Evolutionary conservation across 2,113 vertebrate species (phyloP).

Genomic region (Pachypanchax playfairii): DNA sequence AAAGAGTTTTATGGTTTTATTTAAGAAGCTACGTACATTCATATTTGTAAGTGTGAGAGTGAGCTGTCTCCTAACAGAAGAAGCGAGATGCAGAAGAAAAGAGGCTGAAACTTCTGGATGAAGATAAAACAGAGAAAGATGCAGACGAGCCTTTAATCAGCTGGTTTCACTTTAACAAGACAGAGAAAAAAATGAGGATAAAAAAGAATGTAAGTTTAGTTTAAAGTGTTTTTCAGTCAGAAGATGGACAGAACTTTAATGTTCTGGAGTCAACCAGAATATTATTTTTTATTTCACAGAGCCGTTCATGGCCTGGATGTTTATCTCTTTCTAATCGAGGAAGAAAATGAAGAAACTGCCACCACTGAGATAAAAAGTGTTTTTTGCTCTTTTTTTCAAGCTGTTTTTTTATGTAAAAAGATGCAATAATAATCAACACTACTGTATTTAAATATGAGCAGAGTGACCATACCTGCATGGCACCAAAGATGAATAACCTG

Average conservation of each 20-base stretch:
- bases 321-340: slow-evolving; percentile 23
- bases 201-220: background rate
- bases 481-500: too few species aligned
- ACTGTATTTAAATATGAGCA: too few species aligned
- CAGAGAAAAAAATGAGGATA: background rate
- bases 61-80: slow-evolving; percentile 15
- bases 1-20: background rate
- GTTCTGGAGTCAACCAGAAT: background rate
- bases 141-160: slow-evolving; percentile 1
- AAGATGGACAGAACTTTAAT: slow-evolving; percentile 33
- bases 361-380: too few species aligned
- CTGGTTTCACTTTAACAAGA: slow-evolving; percentile 12
- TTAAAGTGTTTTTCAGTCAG: slow-evolving; percentile 24
- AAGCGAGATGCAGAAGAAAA: background rate
- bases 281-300: slow-evolving; percentile 11
- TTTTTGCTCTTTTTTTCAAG: too few species aligned
- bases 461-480: too few species aligned
- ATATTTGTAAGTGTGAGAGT: slow-evolving; percentile 7
- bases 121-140: background rate
- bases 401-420: too few species aligned
- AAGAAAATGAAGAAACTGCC: too few species aligned
- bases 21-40: background rate
- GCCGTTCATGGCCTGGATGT: slow-evolving; percentile 10
- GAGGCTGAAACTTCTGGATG: slow-evolving; percentile 18
- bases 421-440: too few species aligned